Base-by-base conservation (phyloP, 2,797 vertebrate species). In the Threskiornis aethiopicus region DNA sequence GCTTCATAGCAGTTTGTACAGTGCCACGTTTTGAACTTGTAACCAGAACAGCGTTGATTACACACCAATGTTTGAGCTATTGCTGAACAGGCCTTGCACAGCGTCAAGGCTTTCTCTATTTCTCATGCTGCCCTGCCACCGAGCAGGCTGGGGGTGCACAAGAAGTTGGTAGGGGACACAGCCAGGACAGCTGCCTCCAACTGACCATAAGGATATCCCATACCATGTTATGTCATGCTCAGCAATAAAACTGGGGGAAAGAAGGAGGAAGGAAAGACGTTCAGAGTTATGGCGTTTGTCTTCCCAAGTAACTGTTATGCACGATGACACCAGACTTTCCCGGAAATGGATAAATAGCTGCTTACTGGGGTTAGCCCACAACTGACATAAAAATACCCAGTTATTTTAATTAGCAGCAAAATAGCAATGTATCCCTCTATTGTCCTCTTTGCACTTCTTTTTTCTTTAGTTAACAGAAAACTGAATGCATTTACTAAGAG, bases 401-500 rank as follows among this genome's bases (percentile, higher is more conserved):
- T 69, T 73, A 46, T 87, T 91, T 49, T 86, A 59, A 77, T 82
- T 69, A 80, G 58, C 37, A 82, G 31, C 18, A 86, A 93, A 51
- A 62, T 47, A 65, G 28, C 29, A 52, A 39, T 29, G n/a, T 57
- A 46, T 75, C 37, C 33, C 54, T 57, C 39, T 52, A 16, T 80
- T 78, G 37, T 47, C 44, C 24, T 84, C 73, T 82, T 47, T 87
- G 83, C 10, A 37, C 25, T 35, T 77, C 44, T 81, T 67, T 75
- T 86, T 72, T 69, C 79, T 87, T 80, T n/a, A 79, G 39, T 83
- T 67, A 73, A 54, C 64, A 75, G 65, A 77, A 77, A 80, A 88
- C 47, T 64, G 51, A 69, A 65, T 35, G 24, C 54, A 67, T 82
- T 93, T 92, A 79, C 22, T 22, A 55, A 52, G 37, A 70, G 26